Base-by-base conservation (phyloP, 2,113 vertebrate species). In the Passer montanus region DNA sequence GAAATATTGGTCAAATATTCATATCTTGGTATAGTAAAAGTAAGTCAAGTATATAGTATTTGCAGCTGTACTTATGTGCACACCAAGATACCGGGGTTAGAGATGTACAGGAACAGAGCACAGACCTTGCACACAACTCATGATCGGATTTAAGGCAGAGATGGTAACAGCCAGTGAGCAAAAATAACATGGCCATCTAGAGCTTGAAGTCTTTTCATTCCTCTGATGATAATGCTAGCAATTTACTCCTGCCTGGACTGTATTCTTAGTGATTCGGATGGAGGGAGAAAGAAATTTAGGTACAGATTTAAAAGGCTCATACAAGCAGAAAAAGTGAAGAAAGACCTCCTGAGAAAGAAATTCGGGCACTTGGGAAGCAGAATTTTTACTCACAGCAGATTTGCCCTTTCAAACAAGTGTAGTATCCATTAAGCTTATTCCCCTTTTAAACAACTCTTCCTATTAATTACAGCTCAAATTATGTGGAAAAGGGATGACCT, bases 381-480 rank as follows among this genome's bases (percentile, higher is more conserved):
- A 59, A 80, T 66, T 66, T 73, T 49, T 86, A 83, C 72, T 62
- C 31, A 84, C 5, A 76, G 49, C 30, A 79, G 52, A 92, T 88
- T 44, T 90, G n/a, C 37, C 59, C 79, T 88, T 94, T 92, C 77
- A 92, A 86, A 76, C 58, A 84, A 66, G 41, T 33, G 28, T 9
- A 72, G 52, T 15, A 88, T 56, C 75, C 68, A 69, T 41, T 41
- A 41, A 41, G 39, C 39, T 41, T 41, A 41, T 41, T 41, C 39
- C 39, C 13, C 39, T 90, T 86, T 90, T 53, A 73, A 88, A 83
- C 33, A 90, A 60, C 53, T 66, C 62, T 44, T 72, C 33, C 37
- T 92, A 83, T 75, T 92, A 94, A 95, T 80, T 94, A 52, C n/a
- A 95, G 78, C 23, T 84, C 37, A 70, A 41, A 84, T 86, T 77